Base-by-base conservation (phyloP, 1,140 invertebrate species). In the Ceratoteleas bidentatus region DNA sequence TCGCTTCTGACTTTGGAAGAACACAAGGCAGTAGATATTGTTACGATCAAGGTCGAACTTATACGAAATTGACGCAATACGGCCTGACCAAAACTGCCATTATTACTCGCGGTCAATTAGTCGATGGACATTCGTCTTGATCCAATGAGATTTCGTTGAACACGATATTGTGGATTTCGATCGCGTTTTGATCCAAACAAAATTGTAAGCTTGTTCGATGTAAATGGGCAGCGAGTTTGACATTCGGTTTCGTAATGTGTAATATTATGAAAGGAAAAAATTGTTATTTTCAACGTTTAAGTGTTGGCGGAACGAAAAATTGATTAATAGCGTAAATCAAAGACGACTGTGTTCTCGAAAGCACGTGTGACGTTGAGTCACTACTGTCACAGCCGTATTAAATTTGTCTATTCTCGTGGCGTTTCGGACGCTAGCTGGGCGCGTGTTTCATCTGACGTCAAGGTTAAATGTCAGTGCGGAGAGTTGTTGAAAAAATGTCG, bases 1-100 rank as follows among this genome's bases (percentile, higher is more conserved):
- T 86, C 60, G 78, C 72, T 81, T 81, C 70, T 84, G 85, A 85
- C 84, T 86, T 84, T 79, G 73, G 84, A 84, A 84, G 84, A 85
- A 87, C 84, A 85, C 75, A 73, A 85, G 76, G 64, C 74, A 81
- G 74, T 83, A 81, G 81, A 83, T 85, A 75, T 76, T 83, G 78
- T 83, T 79, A 76, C 70, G 33, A 83, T 64, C 74, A 79, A 81
- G 82, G 69, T 70, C 82, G 62, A 80, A 79, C 69, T 53, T 74
- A 57, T 50, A 61, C 52, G 43, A 32, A 64, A 43, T 56, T 45
- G 34, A 64, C 47, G 65, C 16, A 68, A 66, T 14, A 45, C 43
- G 43, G 10, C 6, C 11, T 45, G 43, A 45, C 43, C 10, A 13
- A n/a, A 45, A 24, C 24, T 24, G 24, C 24, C 24, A 24, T 24